phyloP scores from a whole-genome alignment of 30 jellyfish, hydroid and myxozoan genomes.

The Aurelia sp. region DNA sequence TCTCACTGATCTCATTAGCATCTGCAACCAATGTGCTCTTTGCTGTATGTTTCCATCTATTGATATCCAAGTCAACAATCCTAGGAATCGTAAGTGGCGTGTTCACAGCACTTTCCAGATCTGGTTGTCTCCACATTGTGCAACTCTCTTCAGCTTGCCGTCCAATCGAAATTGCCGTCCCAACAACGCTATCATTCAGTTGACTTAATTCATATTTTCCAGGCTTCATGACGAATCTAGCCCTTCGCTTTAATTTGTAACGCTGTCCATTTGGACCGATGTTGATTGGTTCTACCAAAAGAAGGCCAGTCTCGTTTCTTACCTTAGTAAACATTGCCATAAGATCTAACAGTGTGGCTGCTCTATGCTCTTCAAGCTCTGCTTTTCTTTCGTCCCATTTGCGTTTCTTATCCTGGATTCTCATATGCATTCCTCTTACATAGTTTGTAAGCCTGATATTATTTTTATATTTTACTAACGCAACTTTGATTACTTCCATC shows the following conservation, averaged over 20 bases:
- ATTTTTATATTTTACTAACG: constrained; percentile 56
- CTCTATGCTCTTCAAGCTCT: constrained; percentile 52
- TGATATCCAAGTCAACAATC: constrained; percentile 71
- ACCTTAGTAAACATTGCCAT: constrained; percentile 54
- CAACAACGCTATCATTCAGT: constrained; percentile 24
- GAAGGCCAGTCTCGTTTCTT: constrained; percentile 67
- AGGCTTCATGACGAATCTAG: not conserved
- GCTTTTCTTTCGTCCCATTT: constrained; percentile 71
- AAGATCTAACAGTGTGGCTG: constrained; percentile 21
- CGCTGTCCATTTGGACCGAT: not conserved
- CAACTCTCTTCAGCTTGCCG: constrained; percentile 19
- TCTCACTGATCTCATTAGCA: constrained; percentile 7
- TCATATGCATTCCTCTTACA: constrained; percentile 41
- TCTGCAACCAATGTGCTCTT: constrained; percentile 31
- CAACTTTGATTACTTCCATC: constrained; percentile 42
- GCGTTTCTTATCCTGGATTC: constrained; percentile 42
- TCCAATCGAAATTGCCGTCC: constrained; percentile 24
- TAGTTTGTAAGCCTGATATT: constrained; percentile 54
- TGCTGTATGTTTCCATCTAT: constrained; percentile 75
- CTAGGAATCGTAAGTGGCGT: constrained; percentile 51
- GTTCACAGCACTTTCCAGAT: not conserved
- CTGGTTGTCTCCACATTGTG: constrained; percentile 63
- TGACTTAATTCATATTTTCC: constrained; percentile 14
- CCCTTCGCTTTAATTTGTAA: not conserved
- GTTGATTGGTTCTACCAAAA: constrained; percentile 52